Conservation (phyloP, 2,797 vertebrate species). For the Ibycter americanus region DNA sequence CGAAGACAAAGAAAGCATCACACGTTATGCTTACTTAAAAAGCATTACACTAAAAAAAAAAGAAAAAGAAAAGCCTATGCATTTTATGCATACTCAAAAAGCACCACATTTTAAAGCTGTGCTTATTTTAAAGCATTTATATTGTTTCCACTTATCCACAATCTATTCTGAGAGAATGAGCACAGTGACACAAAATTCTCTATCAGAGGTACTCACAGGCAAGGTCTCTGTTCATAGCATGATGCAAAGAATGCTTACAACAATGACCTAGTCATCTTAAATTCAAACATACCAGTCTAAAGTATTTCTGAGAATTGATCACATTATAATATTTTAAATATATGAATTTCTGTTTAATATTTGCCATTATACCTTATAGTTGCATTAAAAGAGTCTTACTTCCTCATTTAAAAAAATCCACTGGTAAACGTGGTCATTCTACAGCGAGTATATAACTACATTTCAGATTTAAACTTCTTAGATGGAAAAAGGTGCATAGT, state of each 20-base stretch:
- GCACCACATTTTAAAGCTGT: neutral
- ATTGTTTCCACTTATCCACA: neutral
- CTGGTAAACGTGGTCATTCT: neutral
- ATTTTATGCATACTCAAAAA: neutral
- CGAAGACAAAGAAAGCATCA: neutral
- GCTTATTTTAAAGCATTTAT: neutral
- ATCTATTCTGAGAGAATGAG: neutral
- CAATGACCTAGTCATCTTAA: neutral
- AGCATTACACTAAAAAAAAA: neutral
- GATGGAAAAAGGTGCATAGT: neutral
- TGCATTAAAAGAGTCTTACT: neutral
- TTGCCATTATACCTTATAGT: neutral
- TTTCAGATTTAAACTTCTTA: neutral
- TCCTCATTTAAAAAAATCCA: neutral
- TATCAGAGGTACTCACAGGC: neutral
- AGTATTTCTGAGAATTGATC: neutral
- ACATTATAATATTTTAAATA: neutral
- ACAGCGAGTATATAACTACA: neutral
- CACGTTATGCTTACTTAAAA: neutral
- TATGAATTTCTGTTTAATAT: neutral
- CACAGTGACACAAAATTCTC: neutral
- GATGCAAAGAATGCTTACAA: neutral
- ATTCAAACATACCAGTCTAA: neutral
- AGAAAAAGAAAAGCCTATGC: neutral
- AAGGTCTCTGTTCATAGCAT: neutral